Evolutionary conservation across 2,113 vertebrate species (phyloP).

Genomic region (Progne subis): DNA sequence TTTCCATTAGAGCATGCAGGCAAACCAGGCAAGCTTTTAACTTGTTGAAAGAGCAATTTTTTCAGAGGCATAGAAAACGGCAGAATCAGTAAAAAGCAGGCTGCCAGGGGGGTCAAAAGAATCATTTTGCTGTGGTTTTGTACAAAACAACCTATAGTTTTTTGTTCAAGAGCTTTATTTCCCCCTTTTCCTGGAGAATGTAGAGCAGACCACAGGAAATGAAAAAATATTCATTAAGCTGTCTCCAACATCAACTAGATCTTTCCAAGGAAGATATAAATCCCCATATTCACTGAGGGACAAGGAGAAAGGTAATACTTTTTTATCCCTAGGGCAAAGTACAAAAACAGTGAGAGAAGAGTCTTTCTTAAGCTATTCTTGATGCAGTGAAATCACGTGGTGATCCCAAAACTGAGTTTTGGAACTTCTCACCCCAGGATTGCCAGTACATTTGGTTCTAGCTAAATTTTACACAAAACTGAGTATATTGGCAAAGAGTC

Average conservation of each 20-base stretch:
- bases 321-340: not conserved
- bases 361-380: not conserved
- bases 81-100: not conserved
- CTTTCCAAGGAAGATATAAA: not conserved
- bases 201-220: slow-evolving; percentile 10
- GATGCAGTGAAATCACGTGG: not conserved
- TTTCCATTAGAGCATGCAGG: not conserved
- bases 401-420: not conserved
- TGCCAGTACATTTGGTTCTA: not conserved
- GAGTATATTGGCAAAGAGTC: not conserved
- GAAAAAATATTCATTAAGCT: not conserved
- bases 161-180: not conserved
- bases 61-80: not conserved
- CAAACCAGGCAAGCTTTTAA: not conserved
- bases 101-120: not conserved
- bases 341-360: not conserved
- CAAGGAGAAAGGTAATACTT: not conserved
- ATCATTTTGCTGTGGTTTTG: not conserved
- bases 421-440: not conserved
- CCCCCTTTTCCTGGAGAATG: not conserved
- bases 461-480: not conserved
- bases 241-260: not conserved
- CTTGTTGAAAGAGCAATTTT: not conserved
- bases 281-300: not conserved
- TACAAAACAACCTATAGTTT: not conserved